These are phyloP conservation scores for Theodoxus fluviatilis DNA, from an alignment of 2,888 invertebrate genomes.

Conservation along the genomic window DNA sequence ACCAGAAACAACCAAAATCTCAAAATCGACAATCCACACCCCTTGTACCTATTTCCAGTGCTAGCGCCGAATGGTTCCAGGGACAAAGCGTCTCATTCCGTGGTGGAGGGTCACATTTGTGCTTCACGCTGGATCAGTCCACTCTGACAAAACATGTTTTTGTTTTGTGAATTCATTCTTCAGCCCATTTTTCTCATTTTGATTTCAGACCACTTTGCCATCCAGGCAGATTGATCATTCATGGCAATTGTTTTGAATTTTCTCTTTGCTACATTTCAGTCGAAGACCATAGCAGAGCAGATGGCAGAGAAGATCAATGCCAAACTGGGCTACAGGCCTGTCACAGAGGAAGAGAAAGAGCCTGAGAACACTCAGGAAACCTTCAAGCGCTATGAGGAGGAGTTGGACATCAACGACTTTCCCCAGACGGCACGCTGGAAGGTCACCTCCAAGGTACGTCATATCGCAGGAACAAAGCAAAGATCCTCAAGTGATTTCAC, in stretches of 20 bases:
- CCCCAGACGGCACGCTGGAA: slow-evolving; percentile 98
- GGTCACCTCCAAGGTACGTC: slow-evolving; percentile 93
- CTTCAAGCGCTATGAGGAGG: slow-evolving; percentile 88
- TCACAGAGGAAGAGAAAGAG: slow-evolving; percentile 69
- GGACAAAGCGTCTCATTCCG: too few species aligned
- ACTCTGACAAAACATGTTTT: background rate
- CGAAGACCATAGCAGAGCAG: slow-evolving; percentile 95
- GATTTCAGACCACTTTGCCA: background rate
- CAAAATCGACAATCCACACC: too few species aligned
- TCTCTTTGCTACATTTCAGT: slow-evolving; percentile 43
- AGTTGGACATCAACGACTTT: slow-evolving; percentile 99
- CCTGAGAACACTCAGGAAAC: slow-evolving; percentile 55
- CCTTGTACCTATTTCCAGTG: too few species aligned
- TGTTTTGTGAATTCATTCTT: background rate
- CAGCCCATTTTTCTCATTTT: background rate
- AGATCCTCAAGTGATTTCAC: too few species aligned
- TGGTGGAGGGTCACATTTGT: too few species aligned
- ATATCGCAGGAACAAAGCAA: too few species aligned
- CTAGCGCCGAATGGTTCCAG: too few species aligned
- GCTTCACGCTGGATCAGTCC: too few species aligned
- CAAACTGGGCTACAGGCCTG: slow-evolving; percentile 93
- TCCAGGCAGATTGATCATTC: background rate
- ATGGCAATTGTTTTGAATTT: background rate
- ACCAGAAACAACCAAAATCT: too few species aligned
- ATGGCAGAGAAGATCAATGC: slow-evolving; percentile 96